These are phyloP conservation scores for Gnathonemus echidnorhynchus DNA, from an alignment of 2,113 vertebrate species.

Conservation along the genomic window DNA sequence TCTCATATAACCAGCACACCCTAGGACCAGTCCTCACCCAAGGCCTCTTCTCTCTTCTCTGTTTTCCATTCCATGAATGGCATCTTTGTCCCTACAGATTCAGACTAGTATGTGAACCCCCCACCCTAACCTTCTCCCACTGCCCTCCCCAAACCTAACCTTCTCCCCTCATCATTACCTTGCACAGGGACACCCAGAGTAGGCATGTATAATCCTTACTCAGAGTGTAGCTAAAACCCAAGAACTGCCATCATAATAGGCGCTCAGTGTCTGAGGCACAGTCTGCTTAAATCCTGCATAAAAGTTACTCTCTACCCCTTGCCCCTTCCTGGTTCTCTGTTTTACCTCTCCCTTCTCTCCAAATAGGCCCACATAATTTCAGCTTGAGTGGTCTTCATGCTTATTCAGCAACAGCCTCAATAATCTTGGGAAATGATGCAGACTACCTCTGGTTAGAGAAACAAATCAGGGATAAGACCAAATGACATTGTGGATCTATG, in stretches of 20 bases:
- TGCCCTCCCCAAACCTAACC: conserved; percentile 24
- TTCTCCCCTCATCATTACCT: conserved; percentile 40
- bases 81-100: conserved; percentile 64
- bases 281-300: not conserved
- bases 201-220: conserved; percentile 52
- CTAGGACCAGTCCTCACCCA: conserved; percentile 41
- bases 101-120: conserved; percentile 63
- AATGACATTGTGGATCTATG: not conserved
- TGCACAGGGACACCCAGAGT: conserved; percentile 53
- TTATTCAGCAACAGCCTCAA: not conserved
- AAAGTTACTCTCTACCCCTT: not conserved
- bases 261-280: conserved; percentile 9
- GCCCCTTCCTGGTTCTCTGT: not conserved
- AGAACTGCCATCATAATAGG: conserved; percentile 30
- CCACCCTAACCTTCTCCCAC: conserved; percentile 40
- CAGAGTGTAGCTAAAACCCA: conserved; percentile 38
- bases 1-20: conserved; percentile 18
- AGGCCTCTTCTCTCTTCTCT: conserved; percentile 61
- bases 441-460: not conserved
- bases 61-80: conserved; percentile 75
- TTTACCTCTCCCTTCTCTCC: not conserved
- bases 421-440: not conserved
- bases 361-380: not conserved
- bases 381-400: not conserved
- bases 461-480: not conserved